Evolutionary conservation across 2,113 vertebrate species (phyloP), one percentile per base, ranked within the genome.

Genomic region (Larimichthys crocea): DNA sequence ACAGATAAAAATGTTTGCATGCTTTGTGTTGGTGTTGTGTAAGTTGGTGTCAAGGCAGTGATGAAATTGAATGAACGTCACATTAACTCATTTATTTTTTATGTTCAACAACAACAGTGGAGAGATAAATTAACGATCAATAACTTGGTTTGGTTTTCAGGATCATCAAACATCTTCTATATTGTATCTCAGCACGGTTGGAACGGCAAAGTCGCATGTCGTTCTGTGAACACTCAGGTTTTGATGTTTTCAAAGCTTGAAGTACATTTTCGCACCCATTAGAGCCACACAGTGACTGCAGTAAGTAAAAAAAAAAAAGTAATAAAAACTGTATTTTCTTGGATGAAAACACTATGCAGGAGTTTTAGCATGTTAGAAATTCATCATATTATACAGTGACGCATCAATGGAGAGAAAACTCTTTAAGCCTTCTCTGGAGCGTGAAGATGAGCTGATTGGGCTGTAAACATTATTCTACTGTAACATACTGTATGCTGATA

Each of bases 391-490:
- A 83, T 62, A 31, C 44, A 74, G 29, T 64, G 16, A 83, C 68
- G 61, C 55, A 65, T 88, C 62, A 76, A 64, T 74, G 35, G 61
- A 74, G 31, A 29, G 40, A 76, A 52, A 2, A 61, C 40, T 22
- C 53, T 50, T 84, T 19, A 67, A 76, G 59, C 44, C 26, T 82
- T 55, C 29, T 26, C 50, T 76, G 74, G 29, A 76, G 67, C 12
- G 26, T 67, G n/a, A 68, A 67, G 63, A 74, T 52, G 49, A 85
- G 31, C 17, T 66, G 55, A 81, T 79, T 53, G 44, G 76, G 42
- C 46, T 52, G 55, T 71, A 83, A 77, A 83, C 59, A 76, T 70
- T 69, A 65, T 76, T 77, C 9, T 0, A 35, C 26, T 26, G 26
- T 26, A 26, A 78, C 31, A 22, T 66, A n/a, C n/a, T n/a, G n/a